Evolutionary conservation across 53 echinoderm and acorn worm genomes (phyloP), one percentile per base, ranked within the genome.

Genomic region (Zoroaster sp.): DNA sequence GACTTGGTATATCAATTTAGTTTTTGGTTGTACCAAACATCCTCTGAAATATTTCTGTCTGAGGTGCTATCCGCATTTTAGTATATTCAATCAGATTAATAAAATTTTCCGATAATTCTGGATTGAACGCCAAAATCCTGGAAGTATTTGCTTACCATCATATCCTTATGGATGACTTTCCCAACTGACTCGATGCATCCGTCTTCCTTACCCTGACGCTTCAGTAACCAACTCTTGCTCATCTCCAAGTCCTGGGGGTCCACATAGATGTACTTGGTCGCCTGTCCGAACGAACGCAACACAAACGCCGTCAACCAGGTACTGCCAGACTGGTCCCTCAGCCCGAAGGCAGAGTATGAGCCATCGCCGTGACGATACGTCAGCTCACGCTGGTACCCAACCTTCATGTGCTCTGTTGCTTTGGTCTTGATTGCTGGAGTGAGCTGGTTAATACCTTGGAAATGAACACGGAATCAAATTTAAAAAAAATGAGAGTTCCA

Each of bases 301-400:
- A 95, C 97, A 47, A 94, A 95, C 4, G 97, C 97, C 23, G 97
- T 97, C 75, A 97, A 92, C 95, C 95, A 95, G 8, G 94, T 95
- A 78, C 97, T 97, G 30, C 95, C 97, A 5, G 87, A 72, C 0
- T 80, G 68, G 41, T 97, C 97, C 2, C 67, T 86, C 45, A 79
- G 63, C 3, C 97, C 92, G 37, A 95, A 95, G 5, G 95, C 95
- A 14, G 91, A 92, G 89, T 97, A 97, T 5, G 97, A 97, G 2
- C 93, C 92, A 69, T 97, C 94, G 1, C 54, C 18, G n/a, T 74
- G 97, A 3, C 94, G 90, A 68, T 91, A 97, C 40, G 90, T 96
- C 51, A 90, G 75, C 89, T 94, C 86, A 18, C 91, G 89, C 78
- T 96, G 96, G 83, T 97, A 97, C 5, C 97, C 97, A 38, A 80